Evolutionary conservation across 2,113 vertebrate genomes (phyloP).

Genomic region (Pitta sordida): DNA sequence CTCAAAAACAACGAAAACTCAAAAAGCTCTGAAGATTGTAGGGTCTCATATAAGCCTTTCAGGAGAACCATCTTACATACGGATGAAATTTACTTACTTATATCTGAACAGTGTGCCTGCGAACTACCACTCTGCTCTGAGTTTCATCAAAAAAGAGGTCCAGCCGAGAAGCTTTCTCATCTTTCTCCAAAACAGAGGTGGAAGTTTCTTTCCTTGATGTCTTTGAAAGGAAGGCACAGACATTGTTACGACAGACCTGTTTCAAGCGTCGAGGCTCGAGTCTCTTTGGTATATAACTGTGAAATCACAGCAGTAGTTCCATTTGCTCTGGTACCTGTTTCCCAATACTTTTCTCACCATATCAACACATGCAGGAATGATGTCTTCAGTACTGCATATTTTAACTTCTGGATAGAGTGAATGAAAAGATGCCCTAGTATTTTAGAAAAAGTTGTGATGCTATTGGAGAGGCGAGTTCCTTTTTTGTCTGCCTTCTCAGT

Average conservation of each 20-base stretch:
- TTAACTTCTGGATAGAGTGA: background rate
- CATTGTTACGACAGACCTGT: background rate
- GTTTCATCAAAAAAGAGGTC: conserved; percentile 23
- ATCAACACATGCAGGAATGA: background rate
- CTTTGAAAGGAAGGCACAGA: conserved; percentile 17
- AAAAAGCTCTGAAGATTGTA: background rate
- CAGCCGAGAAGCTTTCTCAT: background rate
- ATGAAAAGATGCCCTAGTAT: background rate
- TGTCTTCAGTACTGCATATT: background rate
- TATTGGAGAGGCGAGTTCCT: background rate
- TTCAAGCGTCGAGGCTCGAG: background rate
- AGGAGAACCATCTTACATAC: background rate
- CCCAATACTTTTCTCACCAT: background rate
- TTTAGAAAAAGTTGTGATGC: background rate
- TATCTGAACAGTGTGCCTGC: background rate
- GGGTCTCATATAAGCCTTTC: background rate
- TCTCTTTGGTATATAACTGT: background rate
- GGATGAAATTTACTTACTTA: background rate
- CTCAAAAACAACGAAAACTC: background rate
- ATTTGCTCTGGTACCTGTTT: background rate
- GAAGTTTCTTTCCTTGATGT: conserved; percentile 15
- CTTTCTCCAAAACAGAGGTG: background rate
- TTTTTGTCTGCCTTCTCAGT: background rate
- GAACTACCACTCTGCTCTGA: background rate
- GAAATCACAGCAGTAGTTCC: conserved; percentile 6